Evolutionary conservation across 2,888 invertebrate species (phyloP).

Genomic region (Agriopis marginaria): DNA sequence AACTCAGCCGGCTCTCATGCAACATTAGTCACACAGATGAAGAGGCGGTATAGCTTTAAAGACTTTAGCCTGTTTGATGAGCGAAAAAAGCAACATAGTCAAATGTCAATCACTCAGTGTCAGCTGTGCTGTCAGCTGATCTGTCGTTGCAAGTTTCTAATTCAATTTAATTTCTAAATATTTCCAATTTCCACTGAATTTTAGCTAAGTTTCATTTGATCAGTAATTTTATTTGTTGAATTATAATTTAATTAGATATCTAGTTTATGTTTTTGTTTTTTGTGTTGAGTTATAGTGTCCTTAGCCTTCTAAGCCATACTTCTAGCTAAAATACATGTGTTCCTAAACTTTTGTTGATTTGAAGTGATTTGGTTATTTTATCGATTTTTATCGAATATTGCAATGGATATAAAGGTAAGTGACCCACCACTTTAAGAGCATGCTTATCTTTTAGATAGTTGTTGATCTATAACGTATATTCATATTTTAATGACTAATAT

Average conservation of each 20-base stretch:
- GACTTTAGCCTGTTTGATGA: no score
- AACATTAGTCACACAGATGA: no score
- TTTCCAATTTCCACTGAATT: neutral
- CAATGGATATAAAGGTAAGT: slow-evolving; percentile 81
- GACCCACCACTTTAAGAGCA: neutral
- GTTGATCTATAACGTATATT: neutral
- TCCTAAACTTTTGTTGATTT: slow-evolving; percentile 46
- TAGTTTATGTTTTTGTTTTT: neutral
- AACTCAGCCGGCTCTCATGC: no score
- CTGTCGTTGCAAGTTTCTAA: neutral
- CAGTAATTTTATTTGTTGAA: slow-evolving; percentile 20
- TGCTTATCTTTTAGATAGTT: slow-evolving; percentile 1
- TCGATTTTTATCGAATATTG: slow-evolving; percentile 66
- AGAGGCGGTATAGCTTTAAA: no score
- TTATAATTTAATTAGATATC: neutral
- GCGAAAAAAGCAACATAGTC: no score
- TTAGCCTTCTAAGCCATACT: neutral
- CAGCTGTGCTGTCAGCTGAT: no score
- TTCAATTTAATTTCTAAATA: neutral
- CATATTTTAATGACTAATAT: neutral
- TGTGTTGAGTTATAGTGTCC: neutral
- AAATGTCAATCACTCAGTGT: no score
- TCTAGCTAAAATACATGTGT: slow-evolving; percentile 13
- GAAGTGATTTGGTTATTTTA: slow-evolving; percentile 62
- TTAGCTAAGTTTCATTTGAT: neutral